Evolutionary conservation across 2,888 invertebrate genomes (phyloP).

Genomic region (Punctoribates punctum): DNA sequence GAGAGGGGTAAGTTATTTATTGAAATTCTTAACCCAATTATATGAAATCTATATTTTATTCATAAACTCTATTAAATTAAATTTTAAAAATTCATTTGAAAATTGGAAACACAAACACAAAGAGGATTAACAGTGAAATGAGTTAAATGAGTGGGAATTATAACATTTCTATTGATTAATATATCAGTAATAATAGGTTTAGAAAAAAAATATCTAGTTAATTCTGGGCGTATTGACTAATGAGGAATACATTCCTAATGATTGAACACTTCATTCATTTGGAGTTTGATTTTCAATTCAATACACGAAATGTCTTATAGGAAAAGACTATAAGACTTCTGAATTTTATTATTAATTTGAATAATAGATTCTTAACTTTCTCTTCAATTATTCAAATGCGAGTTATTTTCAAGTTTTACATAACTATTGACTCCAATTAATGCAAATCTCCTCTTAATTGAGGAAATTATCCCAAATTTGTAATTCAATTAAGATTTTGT

Average conservation of each 20-base stretch:
- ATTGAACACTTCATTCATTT: no score
- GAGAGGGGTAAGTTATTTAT: background rate
- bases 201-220: no score
- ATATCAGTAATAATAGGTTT: background rate
- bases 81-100: background rate
- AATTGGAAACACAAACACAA: no score
- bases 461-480: background rate
- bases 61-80: background rate
- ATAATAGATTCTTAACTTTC: background rate
- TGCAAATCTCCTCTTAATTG: background rate
- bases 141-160: background rate
- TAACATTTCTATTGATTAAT: background rate
- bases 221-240: no score
- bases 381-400: background rate
- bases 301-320: no score
- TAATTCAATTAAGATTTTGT: background rate
- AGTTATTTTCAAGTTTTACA: background rate
- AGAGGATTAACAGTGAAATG: background rate
- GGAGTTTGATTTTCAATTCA: no score
- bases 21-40: background rate
- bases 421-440: background rate
- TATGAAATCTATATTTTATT: background rate
- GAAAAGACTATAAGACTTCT: no score
- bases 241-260: no score
- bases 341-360: no score